Conservation (phyloP, 2,113 vertebrate genomes). For the human region GRCh38 chr4:139690501-139691000, state of each 20-base stretch:
- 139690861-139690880: neutral
- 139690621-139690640: fast-evolving
- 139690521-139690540: neutral
- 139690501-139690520: neutral
- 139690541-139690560: neutral
- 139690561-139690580: neutral
- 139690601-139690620: neutral
- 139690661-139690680: neutral
- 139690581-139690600: neutral
- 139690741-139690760: neutral
- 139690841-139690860: neutral
- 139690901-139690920: neutral
- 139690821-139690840: too few species aligned
- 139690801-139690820: fast-evolving
- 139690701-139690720: neutral
- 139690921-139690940: neutral
- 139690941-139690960: neutral
- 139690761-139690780: neutral
- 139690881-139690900: neutral
- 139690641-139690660: neutral
- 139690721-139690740: neutral
- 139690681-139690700: neutral
- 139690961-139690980: neutral
- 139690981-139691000: neutral
- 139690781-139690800: neutral